Evolutionary conservation across 2,888 invertebrate species (phyloP).

Genomic region (Mayetiola destructor): DNA sequence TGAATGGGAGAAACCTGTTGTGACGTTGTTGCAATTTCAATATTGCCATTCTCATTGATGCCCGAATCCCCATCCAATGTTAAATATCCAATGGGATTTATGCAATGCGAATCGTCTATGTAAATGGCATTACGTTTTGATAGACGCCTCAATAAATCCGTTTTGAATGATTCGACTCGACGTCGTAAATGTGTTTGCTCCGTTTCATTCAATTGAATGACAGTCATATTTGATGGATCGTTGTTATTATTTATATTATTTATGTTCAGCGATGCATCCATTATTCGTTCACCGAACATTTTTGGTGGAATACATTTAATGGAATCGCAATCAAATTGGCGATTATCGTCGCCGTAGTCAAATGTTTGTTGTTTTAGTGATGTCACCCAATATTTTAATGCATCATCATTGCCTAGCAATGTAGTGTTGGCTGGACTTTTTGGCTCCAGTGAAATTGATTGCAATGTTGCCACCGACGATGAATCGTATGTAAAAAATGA

Average conservation of each 20-base stretch:
- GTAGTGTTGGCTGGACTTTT: not conserved
- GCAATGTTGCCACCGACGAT: not conserved
- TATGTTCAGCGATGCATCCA: not conserved
- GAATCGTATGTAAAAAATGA: constrained; percentile 2
- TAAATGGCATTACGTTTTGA: constrained; percentile 23
- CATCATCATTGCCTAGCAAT: not conserved
- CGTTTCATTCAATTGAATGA: too few relatives aligned
- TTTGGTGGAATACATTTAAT: not conserved
- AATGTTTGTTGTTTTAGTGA: constrained; percentile 29
- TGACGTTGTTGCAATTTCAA: not conserved
- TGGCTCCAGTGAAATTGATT: not conserved
- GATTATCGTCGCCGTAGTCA: constrained; percentile 24
- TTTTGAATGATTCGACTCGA: constrained; percentile 23
- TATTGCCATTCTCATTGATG: not conserved
- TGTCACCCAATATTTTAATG: constrained; percentile 26
- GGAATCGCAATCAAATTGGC: constrained; percentile 10
- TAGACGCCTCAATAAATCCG: constrained; percentile 26
- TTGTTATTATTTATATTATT: not conserved
- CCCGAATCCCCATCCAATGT: not conserved
- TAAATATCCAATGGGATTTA: not conserved
- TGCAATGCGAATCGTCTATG: constrained; percentile 19
- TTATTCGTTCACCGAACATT: not conserved
- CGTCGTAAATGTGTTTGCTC: not conserved
- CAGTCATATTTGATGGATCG: not conserved
- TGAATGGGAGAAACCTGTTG: not conserved